Base-by-base conservation (phyloP, 2,113 vertebrate species). In the Arvicanthis niloticus region DNA sequence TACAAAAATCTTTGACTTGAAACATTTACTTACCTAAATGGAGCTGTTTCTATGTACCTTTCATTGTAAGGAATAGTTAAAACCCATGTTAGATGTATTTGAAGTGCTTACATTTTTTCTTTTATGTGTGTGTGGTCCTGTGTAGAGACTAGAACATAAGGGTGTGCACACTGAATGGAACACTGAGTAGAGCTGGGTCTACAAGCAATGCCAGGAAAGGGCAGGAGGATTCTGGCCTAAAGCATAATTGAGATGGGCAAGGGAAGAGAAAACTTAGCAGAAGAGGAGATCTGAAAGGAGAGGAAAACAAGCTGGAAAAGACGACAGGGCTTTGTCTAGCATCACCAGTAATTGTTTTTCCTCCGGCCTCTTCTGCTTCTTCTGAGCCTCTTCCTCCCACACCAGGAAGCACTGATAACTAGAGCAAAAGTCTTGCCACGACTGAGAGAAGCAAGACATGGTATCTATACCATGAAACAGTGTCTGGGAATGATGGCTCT, bases 381-480 rank as follows among this genome's bases (percentile, higher is more conserved):
- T 92, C 82, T 85, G 37, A 95, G 82, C 87, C 62, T 88, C 94
- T 95, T 93, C 68, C 67, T 68, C 92, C 78, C 89, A 95, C 75
- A 68, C 53, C 85, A 78, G 51, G 84, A 77, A 72, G 45, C n/a
- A 89, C 31, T 93, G 62, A 81, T 87, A 96, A 85, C 91, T 86
- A 76, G 45, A 89, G 42, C 77, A 88, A 82, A 91, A 82, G 51
- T 42, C 65, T 91, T 75, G 67, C 65, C 40, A 84, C 51, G 60
- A 31, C 89, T 91, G 42, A 67, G 58, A 96, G 91, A 84, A 78
- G 90, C 24, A 81, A 94, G 60, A 80, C 93, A 78, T 1, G 68
- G 51, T 48, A 45, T 92, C 82, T 88, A 53, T 73, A 29, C 68
- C 42, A n/a, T 84, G 53, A 60, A 78, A 31, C 75, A 9, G 19